A percentile compares a stretch with the other conserved stretches of the same genome.
phyloP scores from a whole-genome alignment of 2,797 vertebrate genomes.

The Pteropus rufus region DNA sequence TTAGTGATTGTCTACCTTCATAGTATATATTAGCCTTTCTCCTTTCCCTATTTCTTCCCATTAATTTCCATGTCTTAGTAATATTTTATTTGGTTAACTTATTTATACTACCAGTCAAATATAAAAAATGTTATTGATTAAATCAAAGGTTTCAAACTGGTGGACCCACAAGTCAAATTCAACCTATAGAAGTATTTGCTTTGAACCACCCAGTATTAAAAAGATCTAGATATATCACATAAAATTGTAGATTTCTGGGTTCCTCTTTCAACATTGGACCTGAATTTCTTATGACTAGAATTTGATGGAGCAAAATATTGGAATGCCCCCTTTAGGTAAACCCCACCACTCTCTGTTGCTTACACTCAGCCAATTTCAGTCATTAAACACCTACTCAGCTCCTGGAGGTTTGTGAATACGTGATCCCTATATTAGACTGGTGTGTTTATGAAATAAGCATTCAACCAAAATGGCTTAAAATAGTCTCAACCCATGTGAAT shows the following conservation, averaged over 20 bases:
- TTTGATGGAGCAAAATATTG: background rate
- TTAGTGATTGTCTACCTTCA: background rate
- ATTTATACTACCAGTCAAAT: background rate
- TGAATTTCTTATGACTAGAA: background rate
- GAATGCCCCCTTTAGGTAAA: background rate
- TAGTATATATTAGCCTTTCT: background rate
- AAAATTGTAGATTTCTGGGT: constrained; percentile 20
- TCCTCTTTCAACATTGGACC: background rate
- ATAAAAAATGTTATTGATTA: background rate
- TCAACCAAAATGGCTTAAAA: background rate
- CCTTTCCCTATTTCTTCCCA: background rate
- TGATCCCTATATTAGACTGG: background rate
- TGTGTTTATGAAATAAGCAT: background rate
- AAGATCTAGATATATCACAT: background rate
- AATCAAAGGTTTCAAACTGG: background rate
- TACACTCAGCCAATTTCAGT: background rate
- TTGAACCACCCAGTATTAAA: background rate
- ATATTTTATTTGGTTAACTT: constrained; percentile 18
- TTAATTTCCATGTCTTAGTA: background rate
- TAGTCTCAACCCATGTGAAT: background rate
- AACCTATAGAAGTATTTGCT: background rate
- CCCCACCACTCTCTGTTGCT: background rate
- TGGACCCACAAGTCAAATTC: background rate
- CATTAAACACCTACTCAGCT: background rate
- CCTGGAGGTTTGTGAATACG: background rate